phyloP scores from a whole-genome alignment of 2,797 vertebrate genomes.

The Liparis tanakae region DNA sequence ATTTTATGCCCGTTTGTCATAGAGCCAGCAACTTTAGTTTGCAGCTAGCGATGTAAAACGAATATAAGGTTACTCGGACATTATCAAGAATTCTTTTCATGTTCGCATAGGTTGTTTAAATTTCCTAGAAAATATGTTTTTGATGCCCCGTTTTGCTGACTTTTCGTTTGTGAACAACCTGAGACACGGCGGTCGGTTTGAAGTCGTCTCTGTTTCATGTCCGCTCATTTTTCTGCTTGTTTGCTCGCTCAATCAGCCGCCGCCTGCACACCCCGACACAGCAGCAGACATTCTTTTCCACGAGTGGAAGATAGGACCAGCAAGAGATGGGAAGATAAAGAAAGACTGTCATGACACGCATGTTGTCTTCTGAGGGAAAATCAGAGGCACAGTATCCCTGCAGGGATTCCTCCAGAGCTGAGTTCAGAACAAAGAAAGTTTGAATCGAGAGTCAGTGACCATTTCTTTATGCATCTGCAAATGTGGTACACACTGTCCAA shows the following conservation, averaged over 20 bases:
- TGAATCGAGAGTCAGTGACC: slow-evolving; percentile 1
- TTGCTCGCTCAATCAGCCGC: slow-evolving; percentile 45
- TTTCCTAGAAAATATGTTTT: background rate
- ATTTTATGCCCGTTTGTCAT: background rate
- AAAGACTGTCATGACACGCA: slow-evolving; percentile 79
- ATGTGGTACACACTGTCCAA: slow-evolving; percentile 10
- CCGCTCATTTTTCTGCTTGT: slow-evolving; percentile 38
- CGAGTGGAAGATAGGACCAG: slow-evolving; percentile 67
- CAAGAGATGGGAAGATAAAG: slow-evolving; percentile 73
- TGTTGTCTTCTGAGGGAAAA: slow-evolving; percentile 68
- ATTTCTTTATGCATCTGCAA: slow-evolving; percentile 12
- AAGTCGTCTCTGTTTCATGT: slow-evolving; percentile 33
- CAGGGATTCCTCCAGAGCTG: slow-evolving; percentile 56
- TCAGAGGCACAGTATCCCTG: slow-evolving; percentile 59
- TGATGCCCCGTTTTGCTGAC: background rate
- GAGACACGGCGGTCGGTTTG: background rate
- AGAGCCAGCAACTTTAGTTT: background rate
- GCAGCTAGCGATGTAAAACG: background rate
- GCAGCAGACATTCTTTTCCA: slow-evolving; percentile 74
- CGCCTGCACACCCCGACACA: slow-evolving; percentile 68
- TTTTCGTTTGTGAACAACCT: slow-evolving; percentile 15
- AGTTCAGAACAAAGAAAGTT: slow-evolving; percentile 29
- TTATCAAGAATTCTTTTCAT: background rate
- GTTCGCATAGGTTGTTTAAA: background rate
- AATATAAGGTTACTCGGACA: background rate